Evolutionary conservation across 2,797 vertebrate species (phyloP).

Genomic region (Myripristis jacobus): DNA sequence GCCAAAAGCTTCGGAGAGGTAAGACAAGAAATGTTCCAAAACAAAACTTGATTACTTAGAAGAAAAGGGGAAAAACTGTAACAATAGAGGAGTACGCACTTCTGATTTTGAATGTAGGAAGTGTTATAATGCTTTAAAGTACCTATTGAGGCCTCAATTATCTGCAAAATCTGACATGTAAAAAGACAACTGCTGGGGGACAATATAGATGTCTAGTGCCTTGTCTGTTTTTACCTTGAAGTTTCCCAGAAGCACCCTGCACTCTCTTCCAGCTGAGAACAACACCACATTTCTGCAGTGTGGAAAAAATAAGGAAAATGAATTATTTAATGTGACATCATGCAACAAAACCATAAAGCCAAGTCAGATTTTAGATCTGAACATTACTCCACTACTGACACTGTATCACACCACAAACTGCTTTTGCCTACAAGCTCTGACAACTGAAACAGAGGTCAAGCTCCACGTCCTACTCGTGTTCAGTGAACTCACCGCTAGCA

Average conservation of each 20-base stretch:
- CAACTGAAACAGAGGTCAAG: neutral
- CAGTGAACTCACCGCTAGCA: constrained; percentile 91
- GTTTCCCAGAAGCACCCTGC: constrained; percentile 98
- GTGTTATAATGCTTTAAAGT: neutral
- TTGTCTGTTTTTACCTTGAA: constrained; percentile 90
- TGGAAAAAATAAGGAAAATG: neutral
- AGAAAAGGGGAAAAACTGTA: neutral
- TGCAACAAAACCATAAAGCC: neutral
- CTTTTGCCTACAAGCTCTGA: neutral
- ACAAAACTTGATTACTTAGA: neutral
- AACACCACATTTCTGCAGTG: constrained; percentile 93
- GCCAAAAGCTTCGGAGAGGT: constrained; percentile 88
- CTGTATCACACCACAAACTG: neutral
- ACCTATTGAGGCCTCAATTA: neutral
- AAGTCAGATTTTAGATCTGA: neutral
- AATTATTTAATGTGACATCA: neutral
- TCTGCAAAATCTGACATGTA: neutral
- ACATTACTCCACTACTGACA: neutral
- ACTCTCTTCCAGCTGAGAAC: constrained; percentile 99
- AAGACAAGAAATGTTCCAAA: neutral
- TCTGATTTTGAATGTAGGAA: neutral
- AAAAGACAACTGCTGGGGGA: too few relatives aligned
- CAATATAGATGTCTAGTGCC: constrained; percentile 12
- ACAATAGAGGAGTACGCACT: neutral
- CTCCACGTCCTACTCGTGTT: neutral